Evolutionary conservation across 1,140 invertebrate species (phyloP).

Genomic region (Drosophila mojavensis): DNA sequence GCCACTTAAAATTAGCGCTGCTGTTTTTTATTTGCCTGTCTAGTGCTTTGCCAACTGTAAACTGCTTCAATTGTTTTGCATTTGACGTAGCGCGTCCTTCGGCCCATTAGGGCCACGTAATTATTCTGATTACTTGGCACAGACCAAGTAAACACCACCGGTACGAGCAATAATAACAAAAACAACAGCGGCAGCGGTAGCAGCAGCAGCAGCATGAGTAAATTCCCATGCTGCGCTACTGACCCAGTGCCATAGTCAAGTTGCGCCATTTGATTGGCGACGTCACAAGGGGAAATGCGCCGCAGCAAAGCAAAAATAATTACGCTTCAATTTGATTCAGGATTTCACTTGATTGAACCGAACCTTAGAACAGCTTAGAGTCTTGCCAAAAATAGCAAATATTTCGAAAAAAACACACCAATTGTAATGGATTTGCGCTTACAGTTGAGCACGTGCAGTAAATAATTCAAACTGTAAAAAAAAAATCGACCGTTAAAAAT

Average conservation of each 20-base stretch:
- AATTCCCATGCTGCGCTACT: conserved; percentile 68
- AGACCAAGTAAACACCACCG: conserved; percentile 50
- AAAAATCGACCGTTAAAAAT: too few relatives aligned
- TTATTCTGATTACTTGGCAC: conserved; percentile 77
- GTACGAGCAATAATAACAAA: conserved; percentile 26
- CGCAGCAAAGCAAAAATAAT: conserved; percentile 67
- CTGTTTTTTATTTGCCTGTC: not conserved
- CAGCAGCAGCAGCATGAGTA: conserved; percentile 24
- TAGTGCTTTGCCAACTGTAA: conserved; percentile 46
- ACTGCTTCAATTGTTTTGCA: conserved; percentile 54
- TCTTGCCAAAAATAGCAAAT: not conserved
- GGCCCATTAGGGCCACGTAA: conserved; percentile 71
- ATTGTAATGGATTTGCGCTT: not conserved
- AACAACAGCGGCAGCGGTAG: conserved; percentile 36
- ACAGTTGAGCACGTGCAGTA: too few relatives aligned
- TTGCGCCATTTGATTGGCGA: conserved; percentile 57
- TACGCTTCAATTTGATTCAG: conserved; percentile 78
- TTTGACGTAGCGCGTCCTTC: conserved; percentile 45
- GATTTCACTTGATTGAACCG: conserved; percentile 63
- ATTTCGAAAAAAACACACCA: not conserved
- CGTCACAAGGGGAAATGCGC: conserved; percentile 74
- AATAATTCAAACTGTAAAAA: too few relatives aligned
- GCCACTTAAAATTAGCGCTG: not conserved
- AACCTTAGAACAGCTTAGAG: conserved; percentile 27
- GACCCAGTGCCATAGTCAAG: conserved; percentile 66